These are phyloP conservation scores for Panthera uncia DNA, from an alignment of 2,113 vertebrate genomes.

Conservation along the genomic window DNA sequence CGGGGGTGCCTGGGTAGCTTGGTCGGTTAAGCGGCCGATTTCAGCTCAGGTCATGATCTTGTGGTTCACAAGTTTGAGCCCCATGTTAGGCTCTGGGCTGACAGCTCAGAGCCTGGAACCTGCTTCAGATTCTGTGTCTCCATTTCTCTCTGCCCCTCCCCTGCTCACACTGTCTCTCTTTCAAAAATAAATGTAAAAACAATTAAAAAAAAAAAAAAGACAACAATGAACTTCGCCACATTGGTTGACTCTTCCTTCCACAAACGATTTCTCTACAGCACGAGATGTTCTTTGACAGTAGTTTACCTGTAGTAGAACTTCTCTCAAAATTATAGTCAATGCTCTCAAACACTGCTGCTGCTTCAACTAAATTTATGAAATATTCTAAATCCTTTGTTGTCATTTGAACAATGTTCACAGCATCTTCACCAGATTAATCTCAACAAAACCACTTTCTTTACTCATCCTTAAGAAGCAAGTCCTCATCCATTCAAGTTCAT, in stretches of 20 bases:
- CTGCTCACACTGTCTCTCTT: too few relatives aligned
- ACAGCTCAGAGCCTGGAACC: too few relatives aligned
- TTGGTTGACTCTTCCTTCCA: background rate
- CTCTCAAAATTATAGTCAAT: background rate
- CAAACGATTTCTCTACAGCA: background rate
- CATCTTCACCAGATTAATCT: background rate
- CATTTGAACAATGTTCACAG: background rate
- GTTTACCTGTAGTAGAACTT: background rate
- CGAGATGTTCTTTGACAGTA: background rate
- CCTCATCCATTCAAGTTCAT: background rate
- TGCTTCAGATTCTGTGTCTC: too few relatives aligned
- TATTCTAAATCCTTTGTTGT: background rate
- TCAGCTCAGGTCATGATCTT: too few relatives aligned
- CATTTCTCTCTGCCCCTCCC: too few relatives aligned
- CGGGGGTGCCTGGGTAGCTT: too few relatives aligned
- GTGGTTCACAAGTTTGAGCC: too few relatives aligned
- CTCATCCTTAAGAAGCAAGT: background rate
- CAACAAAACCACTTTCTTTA: background rate
- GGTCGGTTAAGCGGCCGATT: too few relatives aligned
- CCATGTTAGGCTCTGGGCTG: too few relatives aligned
- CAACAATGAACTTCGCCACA: background rate
- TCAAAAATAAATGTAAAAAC: too few relatives aligned
- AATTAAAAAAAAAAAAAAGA: background rate
- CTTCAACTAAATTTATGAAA: background rate
- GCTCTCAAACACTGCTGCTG: background rate